Conservation (phyloP, 2,113 vertebrate genomes). For the Chroicocephalus ridibundus region DNA sequence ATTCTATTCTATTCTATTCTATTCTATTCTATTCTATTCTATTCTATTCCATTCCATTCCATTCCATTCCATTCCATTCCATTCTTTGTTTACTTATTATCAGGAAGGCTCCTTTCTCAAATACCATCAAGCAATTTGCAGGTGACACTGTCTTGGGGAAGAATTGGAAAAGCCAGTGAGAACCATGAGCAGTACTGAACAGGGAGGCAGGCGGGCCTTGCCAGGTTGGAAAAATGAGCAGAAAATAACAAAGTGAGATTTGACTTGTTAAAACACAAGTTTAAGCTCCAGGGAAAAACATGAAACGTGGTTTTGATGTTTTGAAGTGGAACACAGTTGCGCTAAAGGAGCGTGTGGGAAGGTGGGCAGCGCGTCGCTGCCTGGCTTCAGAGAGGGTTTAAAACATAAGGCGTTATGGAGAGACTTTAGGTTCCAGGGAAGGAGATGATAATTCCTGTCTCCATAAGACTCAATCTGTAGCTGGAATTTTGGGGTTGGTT, state of each 20-base stretch:
- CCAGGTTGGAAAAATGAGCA: neutral
- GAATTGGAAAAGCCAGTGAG: neutral
- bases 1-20: too few species aligned
- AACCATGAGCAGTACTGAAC: neutral
- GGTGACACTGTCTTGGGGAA: neutral
- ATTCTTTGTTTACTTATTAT: neutral
- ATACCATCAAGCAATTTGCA: neutral
- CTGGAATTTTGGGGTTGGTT: neutral
- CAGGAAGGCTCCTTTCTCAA: neutral
- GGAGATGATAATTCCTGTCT: neutral
- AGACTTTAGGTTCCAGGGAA: neutral
- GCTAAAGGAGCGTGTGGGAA: neutral
- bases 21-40: neutral
- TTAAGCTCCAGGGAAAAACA: constrained; percentile 57
- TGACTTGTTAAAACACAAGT: constrained; percentile 54
- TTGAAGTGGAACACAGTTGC: constrained; percentile 18
- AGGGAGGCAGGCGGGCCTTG: neutral
- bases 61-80: too few species aligned
- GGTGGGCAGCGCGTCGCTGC: neutral
- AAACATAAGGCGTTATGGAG: neutral
- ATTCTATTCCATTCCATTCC: too few species aligned
- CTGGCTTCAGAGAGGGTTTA: constrained; percentile 40
- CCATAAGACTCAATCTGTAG: neutral
- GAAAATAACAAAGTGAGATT: constrained; percentile 45
- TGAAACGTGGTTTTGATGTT: constrained; percentile 58